These are phyloP conservation scores for Elysia chlorotica DNA, from an alignment of 1,140 invertebrate species.

Conservation along the genomic window DNA sequence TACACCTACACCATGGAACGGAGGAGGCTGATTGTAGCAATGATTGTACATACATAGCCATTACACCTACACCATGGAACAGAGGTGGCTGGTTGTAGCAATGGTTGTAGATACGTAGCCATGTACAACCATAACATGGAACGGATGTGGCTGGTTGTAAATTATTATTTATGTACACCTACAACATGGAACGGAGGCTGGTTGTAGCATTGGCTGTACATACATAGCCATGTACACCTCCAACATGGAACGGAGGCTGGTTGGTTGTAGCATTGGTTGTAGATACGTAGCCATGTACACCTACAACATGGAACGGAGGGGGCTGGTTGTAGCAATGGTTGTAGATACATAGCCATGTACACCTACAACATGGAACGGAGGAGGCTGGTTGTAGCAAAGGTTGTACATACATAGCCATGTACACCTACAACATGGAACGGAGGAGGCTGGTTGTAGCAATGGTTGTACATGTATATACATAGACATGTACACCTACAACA, in stretches of 20 bases:
- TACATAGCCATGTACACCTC: too few relatives aligned
- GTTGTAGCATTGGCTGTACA: too few relatives aligned
- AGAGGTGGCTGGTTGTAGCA: neutral
- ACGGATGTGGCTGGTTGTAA: too few relatives aligned
- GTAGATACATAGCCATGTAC: neutral
- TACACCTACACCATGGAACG: neutral
- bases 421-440: too few relatives aligned
- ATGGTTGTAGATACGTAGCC: neutral
- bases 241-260: too few relatives aligned
- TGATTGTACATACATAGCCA: too few relatives aligned
- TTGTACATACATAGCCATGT: too few relatives aligned
- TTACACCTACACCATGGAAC: too few relatives aligned
- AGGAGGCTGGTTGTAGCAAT: neutral
- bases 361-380: neutral
- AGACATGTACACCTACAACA: neutral
- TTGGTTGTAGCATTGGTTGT: too few relatives aligned
- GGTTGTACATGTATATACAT: neutral
- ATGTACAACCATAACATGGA: neutral
- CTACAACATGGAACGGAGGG: conserved; percentile 34
- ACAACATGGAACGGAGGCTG: too few relatives aligned
- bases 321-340: neutral
- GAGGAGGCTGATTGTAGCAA: conserved; percentile 64
- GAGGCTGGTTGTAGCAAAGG: too few relatives aligned
- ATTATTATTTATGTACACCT: too few relatives aligned
- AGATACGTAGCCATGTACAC: conserved; percentile 79